A percentile compares a stretch with the other conserved stretches of the same genome.
Conservation (phyloP, 2,888 invertebrate genomes). For the Maniola hyperantus region DNA sequence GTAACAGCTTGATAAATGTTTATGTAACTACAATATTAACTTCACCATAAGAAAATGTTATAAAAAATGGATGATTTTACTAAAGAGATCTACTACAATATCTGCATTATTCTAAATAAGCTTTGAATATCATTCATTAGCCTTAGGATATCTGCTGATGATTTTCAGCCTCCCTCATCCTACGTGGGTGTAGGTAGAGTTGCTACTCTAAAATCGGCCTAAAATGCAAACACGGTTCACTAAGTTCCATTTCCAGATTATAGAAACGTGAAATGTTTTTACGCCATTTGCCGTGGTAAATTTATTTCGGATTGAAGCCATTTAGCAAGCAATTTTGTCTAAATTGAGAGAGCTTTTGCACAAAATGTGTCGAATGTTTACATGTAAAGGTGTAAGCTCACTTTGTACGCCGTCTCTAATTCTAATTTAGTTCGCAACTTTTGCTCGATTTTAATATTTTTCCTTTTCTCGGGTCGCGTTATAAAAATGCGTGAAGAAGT, state of each 20-base stretch:
- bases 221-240: slow-evolving; percentile 47
- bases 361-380: slow-evolving; percentile 33
- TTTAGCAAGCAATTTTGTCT: slow-evolving; percentile 43
- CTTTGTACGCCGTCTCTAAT: slow-evolving; percentile 22
- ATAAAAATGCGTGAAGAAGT: background rate
- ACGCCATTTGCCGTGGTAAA: slow-evolving; percentile 40
- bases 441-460: slow-evolving; percentile 3
- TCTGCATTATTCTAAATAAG: too few relatives aligned
- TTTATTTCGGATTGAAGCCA: slow-evolving; percentile 41
- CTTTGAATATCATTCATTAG: too few relatives aligned
- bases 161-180: too few relatives aligned
- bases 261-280: slow-evolving; percentile 45
- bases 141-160: too few relatives aligned
- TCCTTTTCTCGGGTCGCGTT: slow-evolving; percentile 5
- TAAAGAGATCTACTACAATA: too few relatives aligned
- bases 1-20: too few relatives aligned
- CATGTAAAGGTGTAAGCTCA: slow-evolving; percentile 33
- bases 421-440: slow-evolving; percentile 24
- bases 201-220: background rate
- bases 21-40: too few relatives aligned
- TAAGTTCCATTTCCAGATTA: slow-evolving; percentile 38
- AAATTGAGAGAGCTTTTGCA: slow-evolving; percentile 38
- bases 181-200: background rate
- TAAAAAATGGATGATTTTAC: too few relatives aligned
- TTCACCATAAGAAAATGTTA: too few relatives aligned